phyloP scores from a whole-genome alignment of 2,113 vertebrate genomes.

The human region DNA sequence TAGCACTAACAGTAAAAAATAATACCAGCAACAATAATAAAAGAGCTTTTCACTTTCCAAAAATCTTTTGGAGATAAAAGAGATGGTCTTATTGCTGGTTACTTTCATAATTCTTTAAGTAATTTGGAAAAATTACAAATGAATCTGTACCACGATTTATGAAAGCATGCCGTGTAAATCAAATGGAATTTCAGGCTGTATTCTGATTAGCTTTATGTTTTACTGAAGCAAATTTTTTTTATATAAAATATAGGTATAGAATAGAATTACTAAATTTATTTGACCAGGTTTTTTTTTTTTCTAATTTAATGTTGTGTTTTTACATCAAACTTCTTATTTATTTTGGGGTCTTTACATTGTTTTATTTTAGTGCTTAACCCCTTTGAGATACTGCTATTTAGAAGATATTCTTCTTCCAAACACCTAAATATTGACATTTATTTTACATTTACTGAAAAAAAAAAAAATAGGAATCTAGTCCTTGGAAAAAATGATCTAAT shows the following conservation, averaged over 20 bases:
- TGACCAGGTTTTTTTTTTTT: rapidly evolving
- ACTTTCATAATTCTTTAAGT: neutral
- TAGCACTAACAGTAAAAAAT: neutral
- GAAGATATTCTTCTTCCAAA: neutral
- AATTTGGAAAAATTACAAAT: neutral
- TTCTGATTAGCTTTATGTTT: neutral
- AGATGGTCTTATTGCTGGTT: neutral
- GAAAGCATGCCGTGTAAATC: rapidly evolving
- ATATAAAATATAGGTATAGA: neutral
- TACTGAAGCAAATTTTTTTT: neutral
- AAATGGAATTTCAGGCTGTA: neutral
- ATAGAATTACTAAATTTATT: neutral
- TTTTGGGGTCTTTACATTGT: neutral
- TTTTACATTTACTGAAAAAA: neutral
- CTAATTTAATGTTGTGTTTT: neutral
- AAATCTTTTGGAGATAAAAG: neutral
- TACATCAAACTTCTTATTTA: neutral
- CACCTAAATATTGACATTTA: no score
- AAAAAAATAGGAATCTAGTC: neutral
- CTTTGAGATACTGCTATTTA: neutral
- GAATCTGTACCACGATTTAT: neutral
- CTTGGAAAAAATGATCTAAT: neutral
- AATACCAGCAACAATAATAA: no score
- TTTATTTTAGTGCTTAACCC: neutral
- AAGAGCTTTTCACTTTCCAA: neutral